Base-by-base conservation (phyloP, 1,140 invertebrate genomes). In the Zaprionus kolodkinae region DNA sequence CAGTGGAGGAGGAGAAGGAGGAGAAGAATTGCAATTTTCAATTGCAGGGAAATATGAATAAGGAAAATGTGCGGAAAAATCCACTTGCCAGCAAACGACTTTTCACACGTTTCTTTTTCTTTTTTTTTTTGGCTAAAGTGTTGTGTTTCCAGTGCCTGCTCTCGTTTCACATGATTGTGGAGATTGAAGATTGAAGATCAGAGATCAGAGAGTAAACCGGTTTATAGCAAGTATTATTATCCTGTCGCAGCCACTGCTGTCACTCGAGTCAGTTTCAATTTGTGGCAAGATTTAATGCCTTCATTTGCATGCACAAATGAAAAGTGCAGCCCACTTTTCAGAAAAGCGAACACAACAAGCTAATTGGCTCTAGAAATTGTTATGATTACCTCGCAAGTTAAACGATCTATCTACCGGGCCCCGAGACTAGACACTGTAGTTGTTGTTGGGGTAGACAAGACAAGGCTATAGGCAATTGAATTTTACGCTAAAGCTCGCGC, bases 321-420 rank as follows among this genome's bases (percentile, higher is more conserved):
- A 83, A 81, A 77, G 71, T 78, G 27, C 85, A 77, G 55, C 75
- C 85, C 85, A 81, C 78, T 81, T 72, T 87, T 15, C 54, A 30
- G 64, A 12, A 66, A 25, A 54, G 38, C 21, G 38, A 30, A 56
- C 60, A 43, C 21, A 64, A 40, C 57, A 70, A 80, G 76, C 85
- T 85, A 89, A 89, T 89, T 89, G 85, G 78, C 81, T 89, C 85
- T 76, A 76, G 78, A 89, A 89, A 89, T 89, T 89, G 85, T 89
- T 89, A 86, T 89, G 85, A 89, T 89, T 88, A 89, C 85, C 81
- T 7, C 81, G 2, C 45, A 81, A 81, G 77, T 84, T 88, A 84
- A 89, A 84, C 79, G 83, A 74, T 87, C 84, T 84, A 74, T 87
- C 84, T 84, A 80, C 56, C 85, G 60, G 48, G 63, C 69, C 76